phyloP scores from a whole-genome alignment of 35 echinoderm and acorn worm species.

The Ophioderma brevispina region DNA sequence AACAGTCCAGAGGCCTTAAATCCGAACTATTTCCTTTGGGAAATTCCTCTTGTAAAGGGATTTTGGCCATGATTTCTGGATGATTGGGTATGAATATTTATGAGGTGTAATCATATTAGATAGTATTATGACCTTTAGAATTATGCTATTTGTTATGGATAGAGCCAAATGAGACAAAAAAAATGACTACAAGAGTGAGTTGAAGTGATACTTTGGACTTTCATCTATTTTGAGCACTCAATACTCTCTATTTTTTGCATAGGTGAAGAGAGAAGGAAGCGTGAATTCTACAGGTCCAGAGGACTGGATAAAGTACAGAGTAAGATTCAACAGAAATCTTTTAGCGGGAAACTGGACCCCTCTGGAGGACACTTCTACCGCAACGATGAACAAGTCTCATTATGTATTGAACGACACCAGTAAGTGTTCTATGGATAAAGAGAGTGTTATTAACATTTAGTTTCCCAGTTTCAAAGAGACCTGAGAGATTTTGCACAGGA shows the following conservation, averaged over 20 bases:
- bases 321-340: conserved; percentile 91
- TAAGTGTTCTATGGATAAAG: too few relatives aligned
- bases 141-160: too few relatives aligned
- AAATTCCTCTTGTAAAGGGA: too few relatives aligned
- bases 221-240: too few relatives aligned
- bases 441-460: background rate
- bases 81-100: too few relatives aligned
- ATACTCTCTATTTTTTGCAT: background rate
- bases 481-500: background rate
- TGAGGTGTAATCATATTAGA: too few relatives aligned
- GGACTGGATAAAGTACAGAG: conserved; percentile 94
- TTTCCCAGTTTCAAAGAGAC: background rate
- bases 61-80: too few relatives aligned
- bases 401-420: conserved; percentile 80
- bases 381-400: conserved; percentile 94
- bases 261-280: conserved; percentile 93
- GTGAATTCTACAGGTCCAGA: conserved; percentile 93
- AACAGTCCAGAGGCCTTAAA: too few relatives aligned
- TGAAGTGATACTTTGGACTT: too few relatives aligned
- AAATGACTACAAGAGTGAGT: background rate
- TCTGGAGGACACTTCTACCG: conserved; percentile 83
- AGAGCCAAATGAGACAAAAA: background rate
- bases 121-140: too few relatives aligned
- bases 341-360: conserved; percentile 94
- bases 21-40: too few relatives aligned